phyloP scores from a whole-genome alignment of 2,113 vertebrate species.

The Lophius piscatorius region DNA sequence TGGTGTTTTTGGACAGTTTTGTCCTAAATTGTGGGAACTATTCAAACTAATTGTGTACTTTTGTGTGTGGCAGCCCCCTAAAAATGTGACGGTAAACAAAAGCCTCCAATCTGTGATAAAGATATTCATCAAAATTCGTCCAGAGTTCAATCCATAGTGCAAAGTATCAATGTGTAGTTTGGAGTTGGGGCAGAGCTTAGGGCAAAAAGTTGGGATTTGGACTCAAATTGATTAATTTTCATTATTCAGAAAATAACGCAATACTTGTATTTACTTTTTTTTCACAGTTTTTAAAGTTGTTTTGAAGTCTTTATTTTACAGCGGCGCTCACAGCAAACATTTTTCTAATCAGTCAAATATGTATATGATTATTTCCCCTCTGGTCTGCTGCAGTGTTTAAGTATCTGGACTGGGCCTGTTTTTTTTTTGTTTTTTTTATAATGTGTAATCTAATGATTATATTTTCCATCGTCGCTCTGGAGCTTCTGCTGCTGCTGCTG shows the following conservation, averaged over 20 bases:
- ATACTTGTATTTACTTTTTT: not conserved
- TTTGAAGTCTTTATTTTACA: too few species aligned
- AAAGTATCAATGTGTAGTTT: slow-evolving; percentile 8
- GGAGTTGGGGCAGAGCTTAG: slow-evolving; percentile 30
- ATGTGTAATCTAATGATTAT: too few species aligned
- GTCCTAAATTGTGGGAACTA: not conserved
- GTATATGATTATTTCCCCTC: too few species aligned
- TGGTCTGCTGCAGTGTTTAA: slow-evolving; percentile 36
- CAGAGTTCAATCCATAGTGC: too few species aligned
- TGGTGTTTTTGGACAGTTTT: not conserved
- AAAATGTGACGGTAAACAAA: not conserved
- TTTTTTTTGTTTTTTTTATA: too few species aligned
- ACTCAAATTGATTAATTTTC: slow-evolving; percentile 4
- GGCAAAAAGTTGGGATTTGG: slow-evolving; percentile 12
- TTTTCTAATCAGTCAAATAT: too few species aligned
- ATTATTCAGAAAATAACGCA: not conserved
- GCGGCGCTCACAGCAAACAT: too few species aligned
- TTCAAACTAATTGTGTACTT: not conserved
- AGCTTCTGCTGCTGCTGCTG: slow-evolving; percentile 88
- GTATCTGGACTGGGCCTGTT: slow-evolving; percentile 77
- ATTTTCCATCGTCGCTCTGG: too few species aligned
- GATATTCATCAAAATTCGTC: too few species aligned
- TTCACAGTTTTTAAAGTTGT: too few species aligned
- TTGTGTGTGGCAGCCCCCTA: not conserved
- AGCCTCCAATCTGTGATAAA: not conserved